A percentile compares a stretch with the other conserved stretches of the same genome.
Evolutionary conservation across 2,113 vertebrate species (phyloP).

Genomic region (Megaleporinus macrocephalus): DNA sequence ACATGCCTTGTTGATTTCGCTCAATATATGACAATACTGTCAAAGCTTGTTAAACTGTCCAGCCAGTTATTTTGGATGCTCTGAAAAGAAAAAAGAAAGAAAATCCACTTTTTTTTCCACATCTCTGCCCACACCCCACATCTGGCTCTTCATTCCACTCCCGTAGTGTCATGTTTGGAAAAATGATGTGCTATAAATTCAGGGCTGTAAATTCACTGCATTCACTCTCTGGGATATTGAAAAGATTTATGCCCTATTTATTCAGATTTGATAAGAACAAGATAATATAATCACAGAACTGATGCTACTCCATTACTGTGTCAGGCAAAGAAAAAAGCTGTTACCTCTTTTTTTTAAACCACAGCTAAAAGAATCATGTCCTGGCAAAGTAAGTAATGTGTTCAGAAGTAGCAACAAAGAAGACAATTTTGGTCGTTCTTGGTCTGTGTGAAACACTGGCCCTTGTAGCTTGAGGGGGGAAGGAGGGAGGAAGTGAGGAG

Average conservation of each 20-base stretch:
- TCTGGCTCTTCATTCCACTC: constrained; percentile 70
- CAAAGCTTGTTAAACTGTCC: not conserved
- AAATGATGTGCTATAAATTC: constrained; percentile 57
- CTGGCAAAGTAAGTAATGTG: not conserved
- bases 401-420: not conserved
- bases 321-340: constrained; percentile 13
- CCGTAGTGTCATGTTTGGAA: constrained; percentile 62
- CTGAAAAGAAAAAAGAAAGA: not conserved
- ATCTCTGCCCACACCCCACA: constrained; percentile 57
- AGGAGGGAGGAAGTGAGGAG: constrained; percentile 53
- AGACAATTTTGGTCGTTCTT: not conserved
- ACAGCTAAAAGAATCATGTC: not conserved
- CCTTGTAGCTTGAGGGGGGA: constrained; percentile 33
- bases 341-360: constrained; percentile 20
- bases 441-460: constrained; percentile 15
- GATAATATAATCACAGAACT: constrained; percentile 27
- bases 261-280: constrained; percentile 2
- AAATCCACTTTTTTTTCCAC: constrained; percentile 49
- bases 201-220: constrained; percentile 14
- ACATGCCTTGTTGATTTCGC: not conserved
- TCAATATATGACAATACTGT: not conserved
- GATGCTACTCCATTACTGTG: constrained; percentile 14
- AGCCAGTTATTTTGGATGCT: constrained; percentile 7
- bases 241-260: constrained; percentile 26
- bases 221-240: constrained; percentile 30